phyloP scores from a whole-genome alignment of 2,797 vertebrate genomes.

The Mallotus villosus region DNA sequence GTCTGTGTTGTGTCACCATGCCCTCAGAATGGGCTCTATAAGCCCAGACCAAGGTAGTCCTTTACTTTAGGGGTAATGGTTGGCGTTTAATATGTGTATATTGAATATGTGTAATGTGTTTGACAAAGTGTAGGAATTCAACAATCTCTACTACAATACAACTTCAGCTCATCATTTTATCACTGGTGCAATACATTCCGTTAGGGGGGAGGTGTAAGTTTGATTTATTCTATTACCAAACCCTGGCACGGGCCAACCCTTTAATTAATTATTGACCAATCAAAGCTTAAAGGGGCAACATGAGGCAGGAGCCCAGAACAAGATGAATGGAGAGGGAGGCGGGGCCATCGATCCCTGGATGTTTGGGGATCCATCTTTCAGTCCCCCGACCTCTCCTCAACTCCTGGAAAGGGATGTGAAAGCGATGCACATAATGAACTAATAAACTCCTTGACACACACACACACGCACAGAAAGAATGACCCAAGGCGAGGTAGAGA shows the following conservation, averaged over 20 bases:
- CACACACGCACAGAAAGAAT: slow-evolving; percentile 5
- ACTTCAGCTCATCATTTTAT: slow-evolving; percentile 26
- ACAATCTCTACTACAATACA: neutral
- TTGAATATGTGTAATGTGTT: neutral
- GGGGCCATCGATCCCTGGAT: slow-evolving; percentile 45
- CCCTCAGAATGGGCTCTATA: neutral
- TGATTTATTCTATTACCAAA: slow-evolving; percentile 44
- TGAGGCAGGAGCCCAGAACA: slow-evolving; percentile 29
- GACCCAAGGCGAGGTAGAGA: neutral
- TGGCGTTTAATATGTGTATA: neutral
- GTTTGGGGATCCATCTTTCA: slow-evolving; percentile 28
- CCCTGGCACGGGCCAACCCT: slow-evolving; percentile 35
- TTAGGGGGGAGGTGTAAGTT: slow-evolving; percentile 19
- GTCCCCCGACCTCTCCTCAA: neutral
- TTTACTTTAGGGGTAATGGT: neutral
- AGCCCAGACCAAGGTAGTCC: neutral
- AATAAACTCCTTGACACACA: slow-evolving; percentile 40
- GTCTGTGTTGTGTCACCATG: neutral
- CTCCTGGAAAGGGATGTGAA: slow-evolving; percentile 25
- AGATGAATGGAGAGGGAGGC: slow-evolving; percentile 33
- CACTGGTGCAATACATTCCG: slow-evolving; percentile 30
- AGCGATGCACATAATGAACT: slow-evolving; percentile 29
- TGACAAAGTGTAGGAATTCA: neutral
- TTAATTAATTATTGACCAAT: slow-evolving; percentile 59
- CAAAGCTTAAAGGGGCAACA: slow-evolving; percentile 41